These are phyloP conservation scores for Cryptus armator DNA, from an alignment of 2,888 invertebrate species.

Conservation along the genomic window DNA sequence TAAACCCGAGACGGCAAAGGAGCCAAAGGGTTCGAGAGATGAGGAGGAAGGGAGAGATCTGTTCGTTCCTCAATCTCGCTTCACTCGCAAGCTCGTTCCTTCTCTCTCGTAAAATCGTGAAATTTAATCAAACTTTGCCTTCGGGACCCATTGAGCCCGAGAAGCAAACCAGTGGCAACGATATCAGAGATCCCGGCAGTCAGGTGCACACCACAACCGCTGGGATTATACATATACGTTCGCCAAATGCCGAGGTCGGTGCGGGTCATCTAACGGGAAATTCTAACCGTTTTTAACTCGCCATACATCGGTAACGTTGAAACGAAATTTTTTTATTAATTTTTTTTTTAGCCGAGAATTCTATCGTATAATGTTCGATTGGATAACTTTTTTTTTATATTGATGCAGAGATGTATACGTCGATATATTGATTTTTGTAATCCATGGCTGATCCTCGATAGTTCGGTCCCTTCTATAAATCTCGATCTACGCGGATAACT, in stretches of 20 bases:
- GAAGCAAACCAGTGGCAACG: conserved; percentile 16
- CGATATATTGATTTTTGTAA: too few species aligned
- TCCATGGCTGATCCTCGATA: too few species aligned
- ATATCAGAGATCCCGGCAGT: conserved; percentile 57
- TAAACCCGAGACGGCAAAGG: conserved; percentile 53
- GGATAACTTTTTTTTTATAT: too few species aligned
- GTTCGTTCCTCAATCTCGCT: conserved; percentile 48
- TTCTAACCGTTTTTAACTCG: neutral
- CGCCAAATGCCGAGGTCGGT: neutral
- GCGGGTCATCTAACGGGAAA: neutral
- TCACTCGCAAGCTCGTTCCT: conserved; percentile 12
- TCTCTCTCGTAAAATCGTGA: conserved; percentile 75
- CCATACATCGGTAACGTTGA: neutral
- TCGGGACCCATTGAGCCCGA: conserved; percentile 43
- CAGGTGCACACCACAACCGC: conserved; percentile 46
- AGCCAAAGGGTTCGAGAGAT: conserved; percentile 25
- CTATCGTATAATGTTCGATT: too few species aligned
- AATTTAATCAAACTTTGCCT: conserved; percentile 79
- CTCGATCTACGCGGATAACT: too few species aligned
- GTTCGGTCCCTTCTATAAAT: too few species aligned
- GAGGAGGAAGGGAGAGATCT: neutral
- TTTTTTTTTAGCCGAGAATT: too few species aligned
- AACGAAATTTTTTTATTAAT: too few species aligned
- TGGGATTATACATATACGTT: conserved; percentile 12
- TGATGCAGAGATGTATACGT: too few species aligned